Evolutionary conservation across 2,797 vertebrate species (phyloP).

Genomic region (Sebastes miniatus): DNA sequence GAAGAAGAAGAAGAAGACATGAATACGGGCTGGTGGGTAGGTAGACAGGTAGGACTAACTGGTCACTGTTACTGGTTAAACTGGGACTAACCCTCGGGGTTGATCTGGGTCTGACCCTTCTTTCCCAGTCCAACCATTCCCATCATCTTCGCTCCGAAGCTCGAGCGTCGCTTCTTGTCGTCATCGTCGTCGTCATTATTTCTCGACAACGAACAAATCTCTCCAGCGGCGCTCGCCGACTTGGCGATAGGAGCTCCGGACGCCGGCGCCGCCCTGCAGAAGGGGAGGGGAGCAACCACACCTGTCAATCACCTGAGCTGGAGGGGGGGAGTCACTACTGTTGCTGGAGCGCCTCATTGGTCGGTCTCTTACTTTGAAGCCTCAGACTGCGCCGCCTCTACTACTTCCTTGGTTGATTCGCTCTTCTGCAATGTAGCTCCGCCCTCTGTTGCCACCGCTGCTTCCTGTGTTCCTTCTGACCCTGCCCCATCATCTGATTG

Average conservation of each 20-base stretch:
- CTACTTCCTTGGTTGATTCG: slow-evolving; percentile 59
- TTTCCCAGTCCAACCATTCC: slow-evolving; percentile 94
- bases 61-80: too few species aligned
- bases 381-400: slow-evolving; percentile 40
- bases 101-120: slow-evolving; percentile 94
- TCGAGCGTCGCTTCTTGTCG: slow-evolving; percentile 92
- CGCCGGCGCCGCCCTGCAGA: slow-evolving; percentile 78
- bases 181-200: slow-evolving; percentile 92
- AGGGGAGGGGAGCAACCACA: not conserved
- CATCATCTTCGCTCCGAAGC: slow-evolving; percentile 95
- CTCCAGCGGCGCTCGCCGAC: slow-evolving; percentile 90
- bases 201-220: slow-evolving; percentile 90
- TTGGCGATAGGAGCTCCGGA: slow-evolving; percentile 86
- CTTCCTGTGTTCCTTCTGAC: slow-evolving; percentile 43
- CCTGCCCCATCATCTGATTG: slow-evolving; percentile 51
- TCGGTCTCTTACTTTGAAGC: slow-evolving; percentile 63
- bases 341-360: not conserved
- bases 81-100: slow-evolving; percentile 90
- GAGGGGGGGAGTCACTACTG: not conserved
- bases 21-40: too few species aligned
- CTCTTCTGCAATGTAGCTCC: slow-evolving; percentile 38
- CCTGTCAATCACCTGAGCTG: not conserved
- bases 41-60: too few species aligned
- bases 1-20: not conserved
- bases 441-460: not conserved